Base-by-base conservation (phyloP, 2,888 invertebrate species). In the Carpatolechia fugitivella region DNA sequence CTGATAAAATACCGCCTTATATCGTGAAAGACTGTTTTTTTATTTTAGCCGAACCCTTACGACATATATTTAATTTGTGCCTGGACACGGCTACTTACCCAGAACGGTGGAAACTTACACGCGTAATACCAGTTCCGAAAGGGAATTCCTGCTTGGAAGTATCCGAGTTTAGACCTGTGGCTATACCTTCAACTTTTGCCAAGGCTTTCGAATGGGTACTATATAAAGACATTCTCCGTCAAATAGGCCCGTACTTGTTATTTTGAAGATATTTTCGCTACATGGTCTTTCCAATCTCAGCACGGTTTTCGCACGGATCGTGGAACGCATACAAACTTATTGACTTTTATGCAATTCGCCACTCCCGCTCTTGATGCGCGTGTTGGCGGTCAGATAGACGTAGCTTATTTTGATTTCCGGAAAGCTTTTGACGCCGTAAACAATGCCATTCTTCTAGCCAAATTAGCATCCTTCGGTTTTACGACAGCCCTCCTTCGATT, bases 131-230 rank as follows among this genome's bases (percentile, higher is more conserved):
- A 8, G 48, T 18, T 20, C 31, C 48, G 3, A 53, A 46, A 13
- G 20, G 33, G 0, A 24, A 35, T 3, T 13, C 46, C 0, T n/a
- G n/a, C 6, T 16, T 20, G 2, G 30, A 48, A 7, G 30, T 54
- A 16, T 29, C 35, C 1, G 38, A 36, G n/a, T 36, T 38, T 16
- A 54, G 54, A 48, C 54, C 54, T 0, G 54, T 54, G 10, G 54
- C 38, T 4, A 29, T 47, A 5, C 33, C 36, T 1, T 54, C 54
- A 24, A 41, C 49, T 0, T 20, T 36, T 14, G 44, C 44, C 0
- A 56, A 58, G n/a, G 51, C 55, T 3, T 58, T 58, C 3, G 54
- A 57, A n/a, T 54, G 51, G 1, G 51, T 36, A 11, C 16, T 56
- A 13, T 41, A 56, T 8, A 31, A 38, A 13, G 18, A 10, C 14